These are phyloP conservation scores for Conus betulinus DNA, from an alignment of 1,140 invertebrate species.

Conservation along the genomic window DNA sequence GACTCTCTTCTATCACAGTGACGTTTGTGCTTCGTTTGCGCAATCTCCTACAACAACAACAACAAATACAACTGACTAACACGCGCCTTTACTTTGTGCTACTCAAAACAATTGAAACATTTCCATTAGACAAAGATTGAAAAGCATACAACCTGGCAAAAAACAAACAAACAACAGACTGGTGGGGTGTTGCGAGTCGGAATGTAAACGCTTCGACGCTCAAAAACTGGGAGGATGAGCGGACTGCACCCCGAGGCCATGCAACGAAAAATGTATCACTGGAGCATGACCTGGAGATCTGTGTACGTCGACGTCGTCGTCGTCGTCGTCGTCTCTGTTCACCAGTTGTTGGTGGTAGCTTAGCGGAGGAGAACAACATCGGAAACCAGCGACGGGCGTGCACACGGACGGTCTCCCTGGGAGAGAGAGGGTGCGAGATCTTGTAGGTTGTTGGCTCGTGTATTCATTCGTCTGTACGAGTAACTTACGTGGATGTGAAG, in stretches of 20 bases:
- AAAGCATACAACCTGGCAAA: not conserved
- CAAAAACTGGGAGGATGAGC: not conserved
- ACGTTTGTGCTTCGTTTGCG: not conserved
- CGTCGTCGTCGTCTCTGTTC: too few relatives aligned
- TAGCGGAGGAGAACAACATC: too few relatives aligned
- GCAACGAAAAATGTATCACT: constrained; percentile 1
- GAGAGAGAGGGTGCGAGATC: too few relatives aligned
- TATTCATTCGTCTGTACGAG: not conserved
- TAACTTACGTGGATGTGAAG: not conserved
- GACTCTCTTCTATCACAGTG: not conserved
- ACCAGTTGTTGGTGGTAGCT: too few relatives aligned
- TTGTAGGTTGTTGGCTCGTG: not conserved
- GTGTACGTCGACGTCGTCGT: not conserved
- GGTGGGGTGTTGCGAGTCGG: not conserved
- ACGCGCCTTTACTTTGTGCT: not conserved
- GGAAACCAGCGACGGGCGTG: too few relatives aligned
- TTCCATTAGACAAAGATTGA: not conserved
- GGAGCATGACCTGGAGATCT: not conserved
- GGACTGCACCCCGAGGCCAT: not conserved
- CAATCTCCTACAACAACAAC: not conserved
- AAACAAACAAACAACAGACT: not conserved
- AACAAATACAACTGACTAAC: too few relatives aligned
- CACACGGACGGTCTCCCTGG: too few relatives aligned
- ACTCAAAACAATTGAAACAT: not conserved
- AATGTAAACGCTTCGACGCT: not conserved